Percentiles rank a stretch among this genome's conserved stretches.
These are phyloP conservation scores for Perizoma flavofasciatum DNA, from an alignment of 2,888 invertebrate species.

Conservation along the genomic window DNA sequence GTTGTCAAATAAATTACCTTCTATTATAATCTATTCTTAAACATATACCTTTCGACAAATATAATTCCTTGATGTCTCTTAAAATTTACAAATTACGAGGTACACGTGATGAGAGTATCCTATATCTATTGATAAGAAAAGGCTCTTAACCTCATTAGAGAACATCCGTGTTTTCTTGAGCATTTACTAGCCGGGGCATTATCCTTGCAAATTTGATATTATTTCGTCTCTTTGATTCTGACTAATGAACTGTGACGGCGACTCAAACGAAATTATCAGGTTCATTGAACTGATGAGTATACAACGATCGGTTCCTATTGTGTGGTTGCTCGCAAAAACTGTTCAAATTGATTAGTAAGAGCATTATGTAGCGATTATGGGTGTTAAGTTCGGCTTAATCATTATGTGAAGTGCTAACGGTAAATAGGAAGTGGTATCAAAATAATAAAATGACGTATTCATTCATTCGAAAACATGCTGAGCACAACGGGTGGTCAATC, in stretches of 20 bases:
- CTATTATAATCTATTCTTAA: too few species aligned
- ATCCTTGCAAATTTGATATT: constrained; percentile 10
- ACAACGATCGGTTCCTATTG: constrained; percentile 13
- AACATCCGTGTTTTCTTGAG: constrained; percentile 3
- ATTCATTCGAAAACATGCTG: constrained; percentile 20
- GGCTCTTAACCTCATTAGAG: too few species aligned
- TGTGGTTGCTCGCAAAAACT: constrained; percentile 14
- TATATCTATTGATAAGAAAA: too few species aligned
- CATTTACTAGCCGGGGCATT: constrained; percentile 1
- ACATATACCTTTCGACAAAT: too few species aligned
- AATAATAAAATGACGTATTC: constrained; percentile 7
- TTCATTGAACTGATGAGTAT: constrained; percentile 36
- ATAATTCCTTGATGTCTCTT: too few species aligned
- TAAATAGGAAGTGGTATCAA: neutral
- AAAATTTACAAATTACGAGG: too few species aligned
- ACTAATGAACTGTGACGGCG: constrained; percentile 34
- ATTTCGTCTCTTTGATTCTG: constrained; percentile 10
- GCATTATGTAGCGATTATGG: constrained; percentile 15
- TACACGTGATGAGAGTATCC: too few species aligned
- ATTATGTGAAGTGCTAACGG: constrained; percentile 6
- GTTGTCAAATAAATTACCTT: too few species aligned
- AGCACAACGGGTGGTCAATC: constrained; percentile 7
- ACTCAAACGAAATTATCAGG: constrained; percentile 26
- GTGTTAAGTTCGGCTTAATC: constrained; percentile 5
- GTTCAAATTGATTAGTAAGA: constrained; percentile 16